Conservation (phyloP, 2,888 invertebrate genomes). For the Adela reaumurella region DNA sequence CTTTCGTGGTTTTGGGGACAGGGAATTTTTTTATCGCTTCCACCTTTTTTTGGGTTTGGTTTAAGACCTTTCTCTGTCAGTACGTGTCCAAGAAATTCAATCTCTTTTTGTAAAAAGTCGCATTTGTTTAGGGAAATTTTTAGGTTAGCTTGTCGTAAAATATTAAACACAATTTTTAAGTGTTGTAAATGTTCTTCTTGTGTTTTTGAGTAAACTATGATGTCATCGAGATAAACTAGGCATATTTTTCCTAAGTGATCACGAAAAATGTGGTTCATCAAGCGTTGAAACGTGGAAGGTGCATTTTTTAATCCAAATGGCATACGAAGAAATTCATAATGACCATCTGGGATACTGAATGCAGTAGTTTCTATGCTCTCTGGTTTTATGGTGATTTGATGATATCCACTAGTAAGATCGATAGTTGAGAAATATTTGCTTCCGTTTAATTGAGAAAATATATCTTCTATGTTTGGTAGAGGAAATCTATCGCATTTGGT, state of each 20-base stretch:
- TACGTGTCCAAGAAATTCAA: background rate
- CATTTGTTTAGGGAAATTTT: background rate
- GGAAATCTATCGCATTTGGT: background rate
- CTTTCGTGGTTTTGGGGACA: conserved; percentile 11
- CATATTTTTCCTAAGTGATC: background rate
- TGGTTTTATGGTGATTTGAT: background rate
- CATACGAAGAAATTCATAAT: background rate
- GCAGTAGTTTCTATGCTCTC: background rate
- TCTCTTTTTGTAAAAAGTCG: background rate
- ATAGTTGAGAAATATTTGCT: background rate
- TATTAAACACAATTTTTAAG: background rate
- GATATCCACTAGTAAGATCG: background rate
- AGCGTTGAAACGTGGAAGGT: background rate
- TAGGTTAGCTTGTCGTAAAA: background rate
- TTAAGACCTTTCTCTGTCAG: conserved; percentile 11
- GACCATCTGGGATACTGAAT: background rate
- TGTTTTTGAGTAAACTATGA: background rate
- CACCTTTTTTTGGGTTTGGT: conserved; percentile 15
- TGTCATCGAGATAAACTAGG: conserved; percentile 1
- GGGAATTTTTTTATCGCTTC: conserved; percentile 11
- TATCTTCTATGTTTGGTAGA: background rate
- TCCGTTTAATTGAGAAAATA: background rate
- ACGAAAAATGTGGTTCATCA: background rate
- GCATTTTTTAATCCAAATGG: background rate
- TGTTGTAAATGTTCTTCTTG: background rate